Evolutionary conservation across 2,888 invertebrate genomes (phyloP).

Genomic region (Creontiades dilutus): DNA sequence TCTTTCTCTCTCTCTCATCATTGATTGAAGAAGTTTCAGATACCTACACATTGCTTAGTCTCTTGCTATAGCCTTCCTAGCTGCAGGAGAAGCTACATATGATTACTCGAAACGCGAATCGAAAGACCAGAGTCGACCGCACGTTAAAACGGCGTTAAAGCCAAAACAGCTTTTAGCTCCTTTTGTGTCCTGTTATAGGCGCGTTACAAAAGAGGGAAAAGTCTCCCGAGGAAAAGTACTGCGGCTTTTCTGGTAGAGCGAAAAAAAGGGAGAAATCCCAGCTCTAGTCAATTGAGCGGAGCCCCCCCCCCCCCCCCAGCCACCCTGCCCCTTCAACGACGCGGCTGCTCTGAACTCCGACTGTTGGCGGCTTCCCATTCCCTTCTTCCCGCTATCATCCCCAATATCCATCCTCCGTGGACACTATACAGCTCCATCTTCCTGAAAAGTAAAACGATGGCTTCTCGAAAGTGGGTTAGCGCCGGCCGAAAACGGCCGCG

Average conservation of each 20-base stretch:
- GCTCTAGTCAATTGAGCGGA: neutral
- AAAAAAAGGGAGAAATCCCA: neutral
- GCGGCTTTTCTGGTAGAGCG: neutral
- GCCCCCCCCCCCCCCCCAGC: neutral
- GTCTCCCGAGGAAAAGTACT: slow-evolving; percentile 12
- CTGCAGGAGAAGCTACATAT: neutral
- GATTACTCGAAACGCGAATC: neutral
- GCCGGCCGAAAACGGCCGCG: neutral
- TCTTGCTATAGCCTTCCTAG: neutral
- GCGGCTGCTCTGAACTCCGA: no score
- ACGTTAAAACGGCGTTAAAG: slow-evolving; percentile 6
- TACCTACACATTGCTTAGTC: neutral
- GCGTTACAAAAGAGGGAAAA: neutral
- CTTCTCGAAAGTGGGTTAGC: slow-evolving; percentile 4
- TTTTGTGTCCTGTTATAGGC: neutral
- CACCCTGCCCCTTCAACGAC: no score
- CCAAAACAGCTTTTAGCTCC: neutral
- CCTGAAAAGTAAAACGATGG: neutral
- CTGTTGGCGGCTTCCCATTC: neutral
- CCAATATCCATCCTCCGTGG: neutral
- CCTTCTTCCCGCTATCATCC: neutral
- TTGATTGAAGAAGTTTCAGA: no score
- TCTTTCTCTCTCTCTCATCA: no score
- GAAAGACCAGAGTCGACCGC: neutral
- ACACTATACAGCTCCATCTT: neutral